Base-by-base conservation (phyloP, 2,113 vertebrate genomes). In the Phocoena sinus region DNA sequence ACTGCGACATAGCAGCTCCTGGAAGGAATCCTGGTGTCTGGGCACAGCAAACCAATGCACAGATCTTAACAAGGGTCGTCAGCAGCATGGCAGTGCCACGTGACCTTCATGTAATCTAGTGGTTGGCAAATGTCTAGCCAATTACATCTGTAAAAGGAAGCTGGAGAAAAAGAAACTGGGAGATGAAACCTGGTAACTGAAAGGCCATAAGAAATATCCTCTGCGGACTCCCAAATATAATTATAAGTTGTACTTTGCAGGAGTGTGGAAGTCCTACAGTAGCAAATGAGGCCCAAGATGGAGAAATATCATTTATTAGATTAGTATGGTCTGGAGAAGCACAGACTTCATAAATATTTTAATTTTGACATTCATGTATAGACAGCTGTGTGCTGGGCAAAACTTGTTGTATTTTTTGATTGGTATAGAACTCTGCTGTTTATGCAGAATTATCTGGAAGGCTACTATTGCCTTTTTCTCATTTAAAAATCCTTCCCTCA, bases 311-410 rank as follows among this genome's bases (percentile, higher is more conserved):
- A 33, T 80, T 91, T 74, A 62, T 47, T 70, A 77, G 25, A 92
- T 38, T 58, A 31, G 25, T 70, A 4, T 71, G 70, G 17, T 53
- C 74, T 65, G 23, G 56, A 84, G 71, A 89, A 79, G 71, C 6
- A 47, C 41, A 63, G 44, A 25, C n/a, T 87, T 94, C 25, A 44
- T 77, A 89, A 77, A 71, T 83, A 96, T 71, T 96, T 95, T 77
- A 84, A 89, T 86, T 83, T 89, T 92, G 84, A 85, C 84, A 71
- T 95, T 85, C 56, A 50, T 58, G 47, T 15, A 25, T 79, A 47
- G 41, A 58, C 21, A 77, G 70, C 18, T 92, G 36, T 58, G 70
- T 89, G 79, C 21, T 84, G 53, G 77, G 31, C 63, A 93, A 79
- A 81, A 71, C 11, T 23, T 67, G 38, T 26, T 83, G 68, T 79